These are phyloP conservation scores for Eidolon helvum DNA, from an alignment of 2,113 vertebrate species.

Conservation along the genomic window DNA sequence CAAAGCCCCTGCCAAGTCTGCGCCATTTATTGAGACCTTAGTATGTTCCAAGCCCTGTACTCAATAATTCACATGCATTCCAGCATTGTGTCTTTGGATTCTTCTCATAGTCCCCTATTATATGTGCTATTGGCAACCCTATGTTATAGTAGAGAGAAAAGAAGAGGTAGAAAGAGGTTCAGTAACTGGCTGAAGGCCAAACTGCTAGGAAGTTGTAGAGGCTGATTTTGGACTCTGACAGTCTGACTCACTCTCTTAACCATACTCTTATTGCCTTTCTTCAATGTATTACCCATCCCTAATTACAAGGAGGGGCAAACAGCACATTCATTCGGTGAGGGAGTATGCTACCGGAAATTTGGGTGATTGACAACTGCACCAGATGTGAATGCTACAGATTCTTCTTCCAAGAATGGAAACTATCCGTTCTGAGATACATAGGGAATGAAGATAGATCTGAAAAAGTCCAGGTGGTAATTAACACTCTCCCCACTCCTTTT, in stretches of 20 bases:
- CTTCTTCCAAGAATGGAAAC: neutral
- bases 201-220: neutral
- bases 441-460: neutral
- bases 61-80: neutral
- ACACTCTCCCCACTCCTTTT: neutral
- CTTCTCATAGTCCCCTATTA: neutral
- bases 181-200: neutral
- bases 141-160: neutral
- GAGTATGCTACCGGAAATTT: neutral
- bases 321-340: neutral
- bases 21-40: neutral
- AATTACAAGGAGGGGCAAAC: neutral
- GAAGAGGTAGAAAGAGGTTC: neutral
- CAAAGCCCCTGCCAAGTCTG: neutral
- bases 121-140: neutral
- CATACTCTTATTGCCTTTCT: neutral
- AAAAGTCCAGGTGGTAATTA: constrained; percentile 31
- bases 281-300: neutral
- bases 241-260: neutral
- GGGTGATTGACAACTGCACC: neutral
- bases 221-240: neutral
- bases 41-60: neutral
- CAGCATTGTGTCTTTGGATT: neutral
- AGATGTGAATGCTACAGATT: neutral
- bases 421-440: neutral